phyloP scores from a whole-genome alignment of 2,888 invertebrate genomes.

The Entomobrya proxima region DNA sequence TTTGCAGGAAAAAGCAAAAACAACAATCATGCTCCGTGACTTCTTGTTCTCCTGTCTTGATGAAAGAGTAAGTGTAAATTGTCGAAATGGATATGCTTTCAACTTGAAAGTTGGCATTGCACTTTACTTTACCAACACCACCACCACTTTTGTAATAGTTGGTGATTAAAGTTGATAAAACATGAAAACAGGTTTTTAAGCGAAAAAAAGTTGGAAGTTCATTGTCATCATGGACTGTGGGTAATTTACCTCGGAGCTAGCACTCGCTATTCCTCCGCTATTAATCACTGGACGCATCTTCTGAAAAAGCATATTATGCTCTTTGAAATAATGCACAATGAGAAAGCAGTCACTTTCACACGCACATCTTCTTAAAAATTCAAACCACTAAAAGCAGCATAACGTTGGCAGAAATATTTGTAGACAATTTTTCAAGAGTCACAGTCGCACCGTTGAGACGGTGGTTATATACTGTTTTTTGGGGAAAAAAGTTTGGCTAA shows the following conservation, averaged over 20 bases:
- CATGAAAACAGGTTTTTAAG: conserved; percentile 59
- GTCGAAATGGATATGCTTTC: not conserved
- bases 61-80: not conserved
- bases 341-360: too few relatives aligned
- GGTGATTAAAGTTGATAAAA: not conserved
- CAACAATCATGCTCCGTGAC: conserved; percentile 18
- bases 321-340: not conserved
- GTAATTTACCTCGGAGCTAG: conserved; percentile 32
- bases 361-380: not conserved
- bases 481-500: not conserved
- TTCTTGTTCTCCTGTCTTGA: not conserved
- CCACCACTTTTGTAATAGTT: not conserved
- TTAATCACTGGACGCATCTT: conserved; percentile 37
- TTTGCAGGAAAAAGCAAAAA: not conserved
- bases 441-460: conserved; percentile 22
- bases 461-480: not conserved
- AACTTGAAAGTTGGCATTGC: not conserved
- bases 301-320: not conserved
- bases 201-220: conserved; percentile 61
- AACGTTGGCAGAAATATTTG: not conserved
- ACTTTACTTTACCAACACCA: not conserved
- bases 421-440: conserved; percentile 18
- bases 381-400: not conserved
- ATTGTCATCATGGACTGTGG: conserved; percentile 65
- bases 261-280: not conserved